phyloP scores from a whole-genome alignment of 2,797 vertebrate species.

The Streptopelia turtur region DNA sequence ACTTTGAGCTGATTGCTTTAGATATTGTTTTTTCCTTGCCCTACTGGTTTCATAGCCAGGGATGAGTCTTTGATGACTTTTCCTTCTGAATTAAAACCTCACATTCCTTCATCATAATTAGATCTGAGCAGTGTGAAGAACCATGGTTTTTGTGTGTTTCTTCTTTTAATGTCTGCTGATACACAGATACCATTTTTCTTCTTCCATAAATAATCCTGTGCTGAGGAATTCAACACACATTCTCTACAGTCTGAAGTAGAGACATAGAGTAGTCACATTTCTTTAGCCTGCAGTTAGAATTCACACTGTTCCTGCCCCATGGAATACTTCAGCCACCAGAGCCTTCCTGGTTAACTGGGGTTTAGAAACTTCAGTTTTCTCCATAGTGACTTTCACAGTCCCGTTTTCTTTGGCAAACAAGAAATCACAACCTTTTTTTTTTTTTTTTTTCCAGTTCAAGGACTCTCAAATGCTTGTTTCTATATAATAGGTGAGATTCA shows the following conservation, averaged over 20 bases:
- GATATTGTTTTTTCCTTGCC: neutral
- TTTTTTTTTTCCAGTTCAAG: neutral
- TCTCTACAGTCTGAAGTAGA: neutral
- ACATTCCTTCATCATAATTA: neutral
- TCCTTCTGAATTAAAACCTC: neutral
- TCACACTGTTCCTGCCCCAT: neutral
- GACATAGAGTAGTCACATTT: neutral
- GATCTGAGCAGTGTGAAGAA: neutral
- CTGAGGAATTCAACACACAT: neutral
- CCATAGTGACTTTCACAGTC: neutral
- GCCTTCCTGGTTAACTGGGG: neutral
- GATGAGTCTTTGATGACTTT: neutral
- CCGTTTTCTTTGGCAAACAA: neutral
- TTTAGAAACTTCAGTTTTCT: neutral
- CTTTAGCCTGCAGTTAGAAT: neutral
- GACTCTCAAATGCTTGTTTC: neutral
- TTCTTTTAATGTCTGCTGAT: neutral
- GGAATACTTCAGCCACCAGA: neutral
- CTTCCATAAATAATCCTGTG: neutral
- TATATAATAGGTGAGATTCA: neutral
- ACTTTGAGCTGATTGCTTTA: neutral
- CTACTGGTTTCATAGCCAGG: neutral
- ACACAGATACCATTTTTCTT: neutral
- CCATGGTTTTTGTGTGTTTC: neutral
- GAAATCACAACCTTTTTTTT: neutral